Percentiles rank a stretch among this genome's conserved stretches.
phyloP scores from a whole-genome alignment of 2,797 vertebrate species.

The Pseudomugil gertrudae region DNA sequence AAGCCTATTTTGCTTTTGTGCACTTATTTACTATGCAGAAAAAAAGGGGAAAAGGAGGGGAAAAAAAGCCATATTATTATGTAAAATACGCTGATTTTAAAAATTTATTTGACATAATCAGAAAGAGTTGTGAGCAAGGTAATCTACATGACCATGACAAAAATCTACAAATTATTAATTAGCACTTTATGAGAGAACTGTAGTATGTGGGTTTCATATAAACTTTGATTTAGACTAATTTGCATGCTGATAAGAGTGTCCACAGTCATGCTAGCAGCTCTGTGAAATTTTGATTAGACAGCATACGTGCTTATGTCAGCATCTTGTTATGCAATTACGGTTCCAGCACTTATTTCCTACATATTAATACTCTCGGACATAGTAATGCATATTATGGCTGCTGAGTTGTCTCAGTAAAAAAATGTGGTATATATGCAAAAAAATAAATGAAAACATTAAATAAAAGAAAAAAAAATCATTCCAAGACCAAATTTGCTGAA shows the following conservation, averaged over 20 bases:
- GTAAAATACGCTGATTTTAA: not conserved
- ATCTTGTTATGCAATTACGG: not conserved
- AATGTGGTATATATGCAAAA: not conserved
- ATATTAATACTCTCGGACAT: not conserved
- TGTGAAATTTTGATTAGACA: not conserved
- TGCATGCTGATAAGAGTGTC: not conserved
- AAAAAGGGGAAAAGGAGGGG: slow-evolving; percentile 37
- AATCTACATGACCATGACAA: not conserved
- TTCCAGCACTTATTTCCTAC: not conserved
- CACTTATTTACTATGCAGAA: slow-evolving; percentile 33
- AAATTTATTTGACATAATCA: slow-evolving; percentile 1
- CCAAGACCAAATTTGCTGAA: not conserved
- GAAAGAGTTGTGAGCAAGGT: not conserved
- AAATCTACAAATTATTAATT: not conserved
- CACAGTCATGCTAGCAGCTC: not conserved
- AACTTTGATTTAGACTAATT: not conserved
- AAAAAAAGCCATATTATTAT: slow-evolving; percentile 13
- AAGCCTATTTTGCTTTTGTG: slow-evolving; percentile 33
- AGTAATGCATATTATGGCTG: not conserved
- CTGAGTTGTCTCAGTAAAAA: not conserved
- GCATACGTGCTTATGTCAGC: not conserved
- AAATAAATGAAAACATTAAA: not conserved
- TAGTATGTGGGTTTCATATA: not conserved
- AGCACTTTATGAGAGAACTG: not conserved
- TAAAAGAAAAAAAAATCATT: too few species aligned